Conservation (phyloP, 2,113 vertebrate genomes). For the Melanocharis versteri region DNA sequence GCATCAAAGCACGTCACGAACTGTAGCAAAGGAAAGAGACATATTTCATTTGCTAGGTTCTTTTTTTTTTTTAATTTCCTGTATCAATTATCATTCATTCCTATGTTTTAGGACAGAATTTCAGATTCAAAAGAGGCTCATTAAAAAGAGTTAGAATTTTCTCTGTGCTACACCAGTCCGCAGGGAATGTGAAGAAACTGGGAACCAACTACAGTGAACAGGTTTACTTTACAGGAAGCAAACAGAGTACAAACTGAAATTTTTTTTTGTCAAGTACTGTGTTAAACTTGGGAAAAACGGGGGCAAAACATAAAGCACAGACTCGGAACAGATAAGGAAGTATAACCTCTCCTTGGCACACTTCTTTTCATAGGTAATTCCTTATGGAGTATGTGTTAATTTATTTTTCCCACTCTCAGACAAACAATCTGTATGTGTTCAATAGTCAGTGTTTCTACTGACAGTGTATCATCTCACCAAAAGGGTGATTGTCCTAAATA, state of each 20-base stretch:
- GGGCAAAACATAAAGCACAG: neutral
- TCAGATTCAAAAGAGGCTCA: neutral
- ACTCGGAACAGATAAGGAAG: neutral
- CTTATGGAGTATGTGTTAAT: neutral
- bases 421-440: fast-evolving
- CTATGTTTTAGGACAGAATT: neutral
- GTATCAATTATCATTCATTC: neutral
- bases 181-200: neutral
- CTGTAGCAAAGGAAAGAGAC: neutral
- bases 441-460: neutral
- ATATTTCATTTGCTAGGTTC: neutral
- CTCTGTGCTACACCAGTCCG: neutral
- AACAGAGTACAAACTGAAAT: neutral
- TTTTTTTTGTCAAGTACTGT: neutral
- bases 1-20: neutral
- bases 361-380: neutral
- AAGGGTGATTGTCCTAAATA: neutral
- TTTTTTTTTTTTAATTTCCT: neutral
- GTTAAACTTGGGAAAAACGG: neutral
- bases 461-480: neutral
- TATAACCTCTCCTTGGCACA: neutral
- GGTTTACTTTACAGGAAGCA: neutral
- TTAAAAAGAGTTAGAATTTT: neutral
- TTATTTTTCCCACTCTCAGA: neutral
- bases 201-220: neutral